A percentile compares a stretch with the other conserved stretches of the same genome.
phyloP scores from a whole-genome alignment of 1,140 invertebrate species.

The Neocloeon triangulifer region DNA sequence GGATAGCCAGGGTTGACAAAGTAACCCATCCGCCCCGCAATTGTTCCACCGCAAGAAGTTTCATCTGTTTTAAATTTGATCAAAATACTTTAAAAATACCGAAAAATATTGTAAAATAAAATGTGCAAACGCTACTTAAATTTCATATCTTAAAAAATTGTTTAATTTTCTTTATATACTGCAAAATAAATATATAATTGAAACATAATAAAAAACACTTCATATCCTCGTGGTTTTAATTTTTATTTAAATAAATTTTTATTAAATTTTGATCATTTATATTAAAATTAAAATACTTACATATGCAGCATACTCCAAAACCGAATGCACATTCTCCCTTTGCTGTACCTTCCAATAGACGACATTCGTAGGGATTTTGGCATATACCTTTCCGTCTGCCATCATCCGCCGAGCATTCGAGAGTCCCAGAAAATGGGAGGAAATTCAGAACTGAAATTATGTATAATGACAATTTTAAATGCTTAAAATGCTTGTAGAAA shows the following conservation, averaged over 20 bases:
- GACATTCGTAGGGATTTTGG: conserved; percentile 62
- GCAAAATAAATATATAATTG: no score
- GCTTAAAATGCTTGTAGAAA: no score
- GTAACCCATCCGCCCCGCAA: conserved; percentile 63
- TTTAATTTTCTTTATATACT: no score
- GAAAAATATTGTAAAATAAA: no score
- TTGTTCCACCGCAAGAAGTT: conserved; percentile 46
- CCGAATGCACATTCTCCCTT: conserved; percentile 58
- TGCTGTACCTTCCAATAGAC: conserved; percentile 43
- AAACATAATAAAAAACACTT: no score
- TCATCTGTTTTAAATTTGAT: conserved; percentile 30
- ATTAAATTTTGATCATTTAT: background rate
- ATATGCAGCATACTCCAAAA: conserved; percentile 69
- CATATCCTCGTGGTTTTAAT: no score
- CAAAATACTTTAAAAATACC: no score
- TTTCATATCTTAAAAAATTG: no score
- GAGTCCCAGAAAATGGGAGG: conserved; percentile 52
- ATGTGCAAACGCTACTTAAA: no score
- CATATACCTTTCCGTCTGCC: conserved; percentile 40
- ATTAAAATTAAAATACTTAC: conserved; percentile 28
- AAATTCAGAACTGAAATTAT: conserved; percentile 50
- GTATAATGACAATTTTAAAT: no score
- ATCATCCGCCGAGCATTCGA: conserved; percentile 46
- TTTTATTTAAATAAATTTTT: background rate
- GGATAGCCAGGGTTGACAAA: conserved; percentile 56